Conservation (phyloP, 2,113 vertebrate species). For the Azemiops feae region DNA sequence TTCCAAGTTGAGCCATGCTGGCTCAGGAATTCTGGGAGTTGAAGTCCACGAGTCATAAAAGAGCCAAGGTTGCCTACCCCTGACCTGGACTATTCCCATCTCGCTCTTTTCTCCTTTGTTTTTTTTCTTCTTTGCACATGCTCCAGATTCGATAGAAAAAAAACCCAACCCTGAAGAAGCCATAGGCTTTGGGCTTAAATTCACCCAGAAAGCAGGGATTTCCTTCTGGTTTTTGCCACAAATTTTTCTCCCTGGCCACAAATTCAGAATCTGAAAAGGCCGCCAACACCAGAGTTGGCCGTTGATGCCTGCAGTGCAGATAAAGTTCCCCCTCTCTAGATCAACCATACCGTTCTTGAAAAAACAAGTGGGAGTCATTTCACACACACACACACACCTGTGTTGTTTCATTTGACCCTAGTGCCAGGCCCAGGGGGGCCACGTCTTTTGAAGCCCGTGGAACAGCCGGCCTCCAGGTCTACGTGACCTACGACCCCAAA, state of each 20-base stretch:
- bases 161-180: neutral
- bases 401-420: conserved; percentile 28
- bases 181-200: neutral
- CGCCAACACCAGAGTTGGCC: neutral
- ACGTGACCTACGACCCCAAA: conserved; percentile 42
- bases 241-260: neutral
- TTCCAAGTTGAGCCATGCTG: too few relatives aligned
- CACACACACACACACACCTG: rapidly evolving
- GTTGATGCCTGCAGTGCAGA: neutral
- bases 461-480: conserved; percentile 53
- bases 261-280: neutral
- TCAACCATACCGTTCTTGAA: neutral
- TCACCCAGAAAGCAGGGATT: neutral
- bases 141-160: neutral
- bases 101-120: neutral
- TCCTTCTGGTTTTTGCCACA: neutral
- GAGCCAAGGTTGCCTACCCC: too few relatives aligned
- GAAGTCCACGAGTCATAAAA: too few relatives aligned
- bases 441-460: conserved; percentile 54
- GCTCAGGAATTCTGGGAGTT: too few relatives aligned
- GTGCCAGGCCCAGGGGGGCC: conserved; percentile 61
- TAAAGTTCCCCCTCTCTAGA: neutral
- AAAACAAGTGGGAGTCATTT: neutral
- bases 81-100: neutral
- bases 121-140: neutral